phyloP scores from a whole-genome alignment of 2,888 invertebrate species.

The Zootermopsis nevadensis region DNA sequence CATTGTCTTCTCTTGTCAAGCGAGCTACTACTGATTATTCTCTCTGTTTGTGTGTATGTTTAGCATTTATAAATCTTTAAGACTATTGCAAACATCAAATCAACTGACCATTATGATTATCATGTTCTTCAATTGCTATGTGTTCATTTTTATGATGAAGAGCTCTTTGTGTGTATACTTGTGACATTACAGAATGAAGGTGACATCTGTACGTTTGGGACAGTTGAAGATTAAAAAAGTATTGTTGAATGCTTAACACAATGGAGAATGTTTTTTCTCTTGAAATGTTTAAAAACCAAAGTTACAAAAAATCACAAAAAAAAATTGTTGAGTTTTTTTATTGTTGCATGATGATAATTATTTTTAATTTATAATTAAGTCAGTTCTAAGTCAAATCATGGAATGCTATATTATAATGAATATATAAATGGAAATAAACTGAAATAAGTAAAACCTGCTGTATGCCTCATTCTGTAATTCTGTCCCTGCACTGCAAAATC shows the following conservation, averaged over 20 bases:
- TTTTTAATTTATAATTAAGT: constrained; percentile 24
- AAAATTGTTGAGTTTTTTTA: constrained; percentile 42
- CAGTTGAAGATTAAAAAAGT: constrained; percentile 30
- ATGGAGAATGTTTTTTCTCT: constrained; percentile 35
- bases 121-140: background rate
- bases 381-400: constrained; percentile 20
- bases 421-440: constrained; percentile 39
- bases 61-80: background rate
- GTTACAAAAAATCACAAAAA: constrained; percentile 25
- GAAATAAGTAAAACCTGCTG: constrained; percentile 3
- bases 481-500: background rate
- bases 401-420: constrained; percentile 38
- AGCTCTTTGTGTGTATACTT: constrained; percentile 15
- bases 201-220: constrained; percentile 20
- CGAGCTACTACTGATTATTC: no score
- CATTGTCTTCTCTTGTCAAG: no score
- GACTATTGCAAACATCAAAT: background rate
- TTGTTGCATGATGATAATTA: constrained; percentile 36
- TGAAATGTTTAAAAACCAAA: constrained; percentile 38
- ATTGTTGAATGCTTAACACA: constrained; percentile 37
- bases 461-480: background rate
- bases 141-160: constrained; percentile 16
- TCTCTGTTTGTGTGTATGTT: background rate
- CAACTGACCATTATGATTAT: background rate
- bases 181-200: constrained; percentile 11